Base-by-base conservation (phyloP, 2,113 vertebrate genomes). In the Malurus melanocephalus region DNA sequence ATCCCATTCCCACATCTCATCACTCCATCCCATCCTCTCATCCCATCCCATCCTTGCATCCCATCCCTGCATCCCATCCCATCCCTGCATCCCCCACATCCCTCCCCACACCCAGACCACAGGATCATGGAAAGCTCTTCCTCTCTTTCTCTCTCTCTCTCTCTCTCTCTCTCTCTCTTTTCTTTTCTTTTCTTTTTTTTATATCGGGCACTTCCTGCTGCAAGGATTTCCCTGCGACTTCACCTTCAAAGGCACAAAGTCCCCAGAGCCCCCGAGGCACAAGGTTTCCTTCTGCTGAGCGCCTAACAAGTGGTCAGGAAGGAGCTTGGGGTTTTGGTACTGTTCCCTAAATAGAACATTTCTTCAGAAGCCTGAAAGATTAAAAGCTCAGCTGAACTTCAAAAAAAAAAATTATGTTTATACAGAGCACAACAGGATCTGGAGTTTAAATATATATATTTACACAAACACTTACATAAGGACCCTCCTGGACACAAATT, bases 181-280 rank as follows among this genome's bases (percentile, higher is more conserved):
- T 17, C 8, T 6, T 3, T 3, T 4, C 4, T 35, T 22, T 65
- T 27, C 30, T 13, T 10, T n/a, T n/a, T n/a, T n/a, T n/a, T n/a
- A n/a, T 3, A 17, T n/a, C 2, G 5, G 35, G 71, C 16, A 0
- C 30, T 77, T 80, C n/a, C 52, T 1, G 55, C 92, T 35, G 85
- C 52, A 85, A 52, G 87, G 91, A 76, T 89, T 94, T 89, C 89
- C 89, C 89, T 8, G n/a, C 75, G 30, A 72, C 56, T 82, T 90
- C 94, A 76, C 89, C 91, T 94, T 82, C 89, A 79, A 81, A 92
- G 85, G 71, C 71, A 8, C 64, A 26, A 13, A 57, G 40, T 46
- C 80, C 67, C 71, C 81, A 30, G 26, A 87, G 78, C 51, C 89
- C 60, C 73, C 2, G 1, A 73, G 67, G 87, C 75, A 16, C 46